phyloP scores from a whole-genome alignment of 2,113 vertebrate species.

The Dendropsophus ebraccatus region DNA sequence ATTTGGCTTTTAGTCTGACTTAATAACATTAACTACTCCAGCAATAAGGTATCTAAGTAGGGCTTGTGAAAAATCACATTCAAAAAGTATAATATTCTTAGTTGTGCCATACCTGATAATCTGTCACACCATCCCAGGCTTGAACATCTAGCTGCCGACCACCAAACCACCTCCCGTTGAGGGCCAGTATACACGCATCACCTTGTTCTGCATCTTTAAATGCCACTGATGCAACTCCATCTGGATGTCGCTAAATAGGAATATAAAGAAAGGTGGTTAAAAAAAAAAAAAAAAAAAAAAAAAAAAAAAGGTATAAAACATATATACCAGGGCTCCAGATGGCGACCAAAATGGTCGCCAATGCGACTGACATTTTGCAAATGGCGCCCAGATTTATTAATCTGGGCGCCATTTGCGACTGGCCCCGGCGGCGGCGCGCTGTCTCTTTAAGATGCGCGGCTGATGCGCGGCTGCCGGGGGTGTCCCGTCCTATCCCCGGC shows the following conservation, averaged over 20 bases:
- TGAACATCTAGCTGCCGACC: conserved; percentile 86
- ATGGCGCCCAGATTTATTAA: no score
- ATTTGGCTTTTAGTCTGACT: background rate
- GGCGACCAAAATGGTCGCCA: no score
- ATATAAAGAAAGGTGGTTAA: background rate
- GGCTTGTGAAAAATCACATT: background rate
- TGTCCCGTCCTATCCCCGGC: no score
- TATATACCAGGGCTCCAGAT: no score
- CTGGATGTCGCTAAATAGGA: conserved; percentile 95
- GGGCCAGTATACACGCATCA: conserved; percentile 80
- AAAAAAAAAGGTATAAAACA: no score
- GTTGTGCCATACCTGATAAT: conserved; percentile 84
- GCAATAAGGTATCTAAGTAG: background rate
- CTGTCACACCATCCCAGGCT: conserved; percentile 90
- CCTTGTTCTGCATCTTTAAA: conserved; percentile 89
- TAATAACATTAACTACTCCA: background rate
- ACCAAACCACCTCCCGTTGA: conserved; percentile 95
- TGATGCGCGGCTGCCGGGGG: no score
- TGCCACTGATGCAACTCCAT: conserved; percentile 92
- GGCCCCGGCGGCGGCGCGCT: no score
- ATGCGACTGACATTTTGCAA: no score
- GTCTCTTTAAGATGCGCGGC: no score
- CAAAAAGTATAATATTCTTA: background rate
- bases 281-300: background rate
- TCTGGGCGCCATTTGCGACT: no score